phyloP scores from a whole-genome alignment of 2,797 vertebrate species.

The Philypnodon macrostomus region DNA sequence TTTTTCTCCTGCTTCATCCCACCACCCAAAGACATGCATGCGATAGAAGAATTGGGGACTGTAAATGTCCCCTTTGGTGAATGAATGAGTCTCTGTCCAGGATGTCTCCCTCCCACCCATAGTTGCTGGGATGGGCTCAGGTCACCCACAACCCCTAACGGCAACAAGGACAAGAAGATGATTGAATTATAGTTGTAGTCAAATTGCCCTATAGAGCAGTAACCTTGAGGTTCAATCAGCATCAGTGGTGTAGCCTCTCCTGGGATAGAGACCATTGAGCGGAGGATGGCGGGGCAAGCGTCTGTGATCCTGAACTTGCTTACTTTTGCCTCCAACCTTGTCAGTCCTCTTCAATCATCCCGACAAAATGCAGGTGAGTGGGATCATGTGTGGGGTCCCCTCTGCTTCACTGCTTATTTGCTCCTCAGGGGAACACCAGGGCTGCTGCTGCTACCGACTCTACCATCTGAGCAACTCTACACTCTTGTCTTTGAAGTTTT shows the following conservation, averaged over 20 bases:
- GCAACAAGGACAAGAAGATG: no score
- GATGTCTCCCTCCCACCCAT: no score
- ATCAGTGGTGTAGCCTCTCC: constrained; percentile 30
- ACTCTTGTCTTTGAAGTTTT: constrained; percentile 41
- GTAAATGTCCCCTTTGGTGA: no score
- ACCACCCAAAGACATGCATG: no score
- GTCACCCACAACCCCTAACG: no score
- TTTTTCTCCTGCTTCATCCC: no score
- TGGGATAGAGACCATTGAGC: constrained; percentile 58
- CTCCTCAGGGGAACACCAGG: constrained; percentile 26
- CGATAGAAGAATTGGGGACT: no score
- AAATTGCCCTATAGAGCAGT: no score
- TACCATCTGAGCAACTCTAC: constrained; percentile 35
- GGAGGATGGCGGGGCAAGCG: constrained; percentile 44
- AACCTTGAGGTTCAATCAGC: no score
- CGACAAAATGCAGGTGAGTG: constrained; percentile 62
- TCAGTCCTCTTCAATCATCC: constrained; percentile 63
- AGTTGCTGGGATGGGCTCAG: no score
- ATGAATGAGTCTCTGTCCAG: no score
- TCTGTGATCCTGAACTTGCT: constrained; percentile 48
- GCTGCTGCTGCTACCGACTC: constrained; percentile 28
- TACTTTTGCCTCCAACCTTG: constrained; percentile 50
- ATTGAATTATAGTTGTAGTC: no score
- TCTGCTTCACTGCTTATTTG: constrained; percentile 21
- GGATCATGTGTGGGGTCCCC: constrained; percentile 15